A percentile compares a stretch with the other conserved stretches of the same genome.
Evolutionary conservation across 92 coral and sea anemone species (phyloP).

Genomic region (Scolanthus callimorphus): DNA sequence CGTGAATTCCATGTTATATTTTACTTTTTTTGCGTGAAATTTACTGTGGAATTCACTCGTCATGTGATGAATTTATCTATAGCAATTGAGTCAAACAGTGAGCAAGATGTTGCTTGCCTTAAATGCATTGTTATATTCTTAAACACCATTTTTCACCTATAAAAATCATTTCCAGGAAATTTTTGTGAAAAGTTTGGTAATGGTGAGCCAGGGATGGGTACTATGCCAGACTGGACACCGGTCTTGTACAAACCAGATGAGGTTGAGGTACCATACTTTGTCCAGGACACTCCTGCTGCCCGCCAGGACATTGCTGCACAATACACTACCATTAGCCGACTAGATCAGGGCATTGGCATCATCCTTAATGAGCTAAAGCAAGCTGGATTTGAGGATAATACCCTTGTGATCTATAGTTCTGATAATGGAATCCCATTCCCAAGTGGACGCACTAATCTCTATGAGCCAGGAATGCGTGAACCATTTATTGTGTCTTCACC

Average conservation of each 20-base stretch:
- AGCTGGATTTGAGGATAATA: constrained; percentile 85
- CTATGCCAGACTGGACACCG: constrained; percentile 95
- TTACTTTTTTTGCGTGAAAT: too few relatives aligned
- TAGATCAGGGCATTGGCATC: constrained; percentile 93
- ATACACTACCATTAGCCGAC: constrained; percentile 92
- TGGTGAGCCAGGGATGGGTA: constrained; percentile 92
- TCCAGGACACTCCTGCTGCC: constrained; percentile 90
- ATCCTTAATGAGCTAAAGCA: constrained; percentile 68
- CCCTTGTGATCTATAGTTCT: constrained; percentile 88
- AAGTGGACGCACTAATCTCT: constrained; percentile 83
- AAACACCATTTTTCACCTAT: too few relatives aligned
- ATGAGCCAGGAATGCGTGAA: constrained; percentile 95
- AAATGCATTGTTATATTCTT: too few relatives aligned
- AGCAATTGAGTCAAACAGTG: too few relatives aligned
- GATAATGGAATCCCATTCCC: constrained; percentile 98
- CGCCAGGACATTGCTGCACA: constrained; percentile 89
- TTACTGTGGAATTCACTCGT: too few relatives aligned
- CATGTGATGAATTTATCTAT: too few relatives aligned
- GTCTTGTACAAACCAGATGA: constrained; percentile 63
- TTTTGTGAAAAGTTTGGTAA: constrained; percentile 99
- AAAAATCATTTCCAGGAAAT: constrained; percentile 45
- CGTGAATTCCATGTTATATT: too few relatives aligned
- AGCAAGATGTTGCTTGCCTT: too few relatives aligned
- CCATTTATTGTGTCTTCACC: constrained; percentile 92
- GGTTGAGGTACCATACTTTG: constrained; percentile 88